Conservation (phyloP, 2,797 vertebrate species). For the Tinamus major region DNA sequence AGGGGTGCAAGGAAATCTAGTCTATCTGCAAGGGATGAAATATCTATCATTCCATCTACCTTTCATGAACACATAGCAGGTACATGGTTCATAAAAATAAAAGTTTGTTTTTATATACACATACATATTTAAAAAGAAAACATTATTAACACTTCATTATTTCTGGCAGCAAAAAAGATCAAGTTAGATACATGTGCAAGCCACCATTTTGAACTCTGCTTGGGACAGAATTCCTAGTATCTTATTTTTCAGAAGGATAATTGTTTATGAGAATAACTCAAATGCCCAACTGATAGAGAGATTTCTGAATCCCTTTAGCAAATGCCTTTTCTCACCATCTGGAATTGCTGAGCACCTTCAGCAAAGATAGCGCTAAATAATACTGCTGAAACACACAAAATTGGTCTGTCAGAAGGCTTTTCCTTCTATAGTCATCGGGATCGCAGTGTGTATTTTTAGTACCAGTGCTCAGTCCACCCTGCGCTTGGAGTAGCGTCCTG, state of each 20-base stretch:
- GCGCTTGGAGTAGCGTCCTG: not conserved
- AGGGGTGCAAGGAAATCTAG: not conserved
- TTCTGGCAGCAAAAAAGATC: not conserved
- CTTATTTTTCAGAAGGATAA: not conserved
- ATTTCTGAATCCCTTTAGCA: not conserved
- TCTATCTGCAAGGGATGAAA: not conserved
- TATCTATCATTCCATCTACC: not conserved
- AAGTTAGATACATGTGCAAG: not conserved
- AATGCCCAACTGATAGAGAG: not conserved
- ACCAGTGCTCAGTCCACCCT: not conserved
- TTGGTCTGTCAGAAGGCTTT: not conserved
- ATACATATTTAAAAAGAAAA: not conserved
- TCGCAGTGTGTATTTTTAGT: not conserved
- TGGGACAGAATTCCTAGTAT: not conserved
- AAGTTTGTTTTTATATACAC: not conserved
- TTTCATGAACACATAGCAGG: not conserved
- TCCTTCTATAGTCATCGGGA: not conserved
- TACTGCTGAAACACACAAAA: not conserved
- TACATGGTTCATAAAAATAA: not conserved
- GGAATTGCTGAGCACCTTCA: slow-evolving; percentile 18
- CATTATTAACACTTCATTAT: not conserved
- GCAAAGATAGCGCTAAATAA: slow-evolving; percentile 5
- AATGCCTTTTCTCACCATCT: not conserved
- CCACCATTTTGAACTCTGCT: not conserved
- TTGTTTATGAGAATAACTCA: not conserved